A percentile compares a stretch with the other conserved stretches of the same genome.
Evolutionary conservation across 64 coral and sea anemone genomes (phyloP).

Genomic region (Montipora efflorescens): DNA sequence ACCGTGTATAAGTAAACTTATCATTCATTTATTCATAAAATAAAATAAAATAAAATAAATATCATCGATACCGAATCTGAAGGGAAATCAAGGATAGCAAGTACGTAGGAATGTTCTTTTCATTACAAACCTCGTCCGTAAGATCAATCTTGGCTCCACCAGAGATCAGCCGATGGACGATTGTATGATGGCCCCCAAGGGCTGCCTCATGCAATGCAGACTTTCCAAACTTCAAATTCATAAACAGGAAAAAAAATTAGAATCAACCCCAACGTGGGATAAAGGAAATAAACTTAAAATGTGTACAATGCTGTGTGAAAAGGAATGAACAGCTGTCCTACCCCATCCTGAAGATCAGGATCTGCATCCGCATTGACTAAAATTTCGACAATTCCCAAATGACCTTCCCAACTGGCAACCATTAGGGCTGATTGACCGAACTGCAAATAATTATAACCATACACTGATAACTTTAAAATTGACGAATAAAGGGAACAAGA

Average conservation of each 20-base stretch:
- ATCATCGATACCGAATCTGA: too few species aligned
- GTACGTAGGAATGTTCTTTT: background rate
- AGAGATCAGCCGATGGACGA: slow-evolving; percentile 72
- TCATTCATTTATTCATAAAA: too few species aligned
- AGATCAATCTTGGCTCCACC: slow-evolving; percentile 80
- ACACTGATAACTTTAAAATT: background rate
- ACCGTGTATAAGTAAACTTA: too few species aligned
- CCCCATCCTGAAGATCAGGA: slow-evolving; percentile 77
- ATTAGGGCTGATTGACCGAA: slow-evolving; percentile 91
- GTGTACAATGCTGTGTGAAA: background rate
- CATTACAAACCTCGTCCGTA: slow-evolving; percentile 72
- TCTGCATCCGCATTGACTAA: slow-evolving; percentile 66
- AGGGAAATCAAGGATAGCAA: background rate
- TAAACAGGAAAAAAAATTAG: background rate
- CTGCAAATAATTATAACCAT: slow-evolving; percentile 32
- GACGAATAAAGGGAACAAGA: background rate
- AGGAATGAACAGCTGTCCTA: background rate
- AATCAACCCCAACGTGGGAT: background rate
- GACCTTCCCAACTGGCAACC: slow-evolving; percentile 85
- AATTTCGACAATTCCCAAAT: slow-evolving; percentile 63
- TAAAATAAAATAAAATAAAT: too few species aligned
- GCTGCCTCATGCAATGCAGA: slow-evolving; percentile 89
- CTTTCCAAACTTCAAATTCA: slow-evolving; percentile 80
- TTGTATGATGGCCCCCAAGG: slow-evolving; percentile 76
- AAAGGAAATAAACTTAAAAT: too few species aligned